Conservation (phyloP, 2,888 invertebrate species). For the Euzetes globulus region DNA sequence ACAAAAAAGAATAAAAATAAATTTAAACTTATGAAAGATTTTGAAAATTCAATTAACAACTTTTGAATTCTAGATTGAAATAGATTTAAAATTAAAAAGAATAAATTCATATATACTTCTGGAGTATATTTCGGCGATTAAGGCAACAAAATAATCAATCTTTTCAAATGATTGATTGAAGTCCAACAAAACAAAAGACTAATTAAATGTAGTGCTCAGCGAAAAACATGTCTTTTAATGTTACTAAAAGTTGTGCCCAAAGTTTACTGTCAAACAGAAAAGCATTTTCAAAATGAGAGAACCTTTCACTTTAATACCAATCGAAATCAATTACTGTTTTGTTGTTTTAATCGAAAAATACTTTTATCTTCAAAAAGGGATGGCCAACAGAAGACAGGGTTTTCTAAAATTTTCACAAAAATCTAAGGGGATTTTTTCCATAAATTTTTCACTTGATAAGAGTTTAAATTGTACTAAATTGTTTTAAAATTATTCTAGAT, state of each 20-base stretch:
- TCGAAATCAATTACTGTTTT: too few relatives aligned
- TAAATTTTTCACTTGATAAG: too few relatives aligned
- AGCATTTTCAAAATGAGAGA: too few relatives aligned
- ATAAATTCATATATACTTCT: neutral
- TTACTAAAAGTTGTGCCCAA: neutral
- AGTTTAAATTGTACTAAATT: too few relatives aligned
- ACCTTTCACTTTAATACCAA: too few relatives aligned
- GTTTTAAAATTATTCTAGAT: too few relatives aligned
- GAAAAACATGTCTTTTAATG: neutral
- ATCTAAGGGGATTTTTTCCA: too few relatives aligned
- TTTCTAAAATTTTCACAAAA: too few relatives aligned
- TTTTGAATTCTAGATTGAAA: neutral
- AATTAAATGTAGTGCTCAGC: neutral
- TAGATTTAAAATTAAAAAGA: too few relatives aligned
- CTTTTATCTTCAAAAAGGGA: too few relatives aligned
- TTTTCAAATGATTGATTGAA: neutral
- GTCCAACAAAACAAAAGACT: neutral
- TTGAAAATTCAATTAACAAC: neutral
- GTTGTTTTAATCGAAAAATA: too few relatives aligned
- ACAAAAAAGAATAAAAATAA: neutral
- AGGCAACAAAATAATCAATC: neutral
- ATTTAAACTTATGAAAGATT: neutral
- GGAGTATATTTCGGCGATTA: neutral
- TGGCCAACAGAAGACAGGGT: too few relatives aligned
- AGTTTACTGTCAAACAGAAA: neutral